Conservation (phyloP, 2,113 vertebrate species). For the Indicator maculatus region DNA sequence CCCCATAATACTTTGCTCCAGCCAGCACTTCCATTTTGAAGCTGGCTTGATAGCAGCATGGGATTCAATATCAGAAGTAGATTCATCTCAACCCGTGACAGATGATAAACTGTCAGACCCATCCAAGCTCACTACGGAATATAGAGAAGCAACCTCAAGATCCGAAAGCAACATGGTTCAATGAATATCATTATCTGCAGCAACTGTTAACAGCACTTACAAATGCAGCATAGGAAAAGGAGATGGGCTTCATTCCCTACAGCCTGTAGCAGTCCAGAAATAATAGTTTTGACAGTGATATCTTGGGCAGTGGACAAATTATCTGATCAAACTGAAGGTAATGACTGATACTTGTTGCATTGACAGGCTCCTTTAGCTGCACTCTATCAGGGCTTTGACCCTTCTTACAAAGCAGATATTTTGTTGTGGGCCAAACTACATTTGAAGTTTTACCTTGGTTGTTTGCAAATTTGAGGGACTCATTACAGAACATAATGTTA, state of each 20-base stretch:
- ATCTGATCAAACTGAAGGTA: neutral
- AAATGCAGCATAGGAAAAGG: neutral
- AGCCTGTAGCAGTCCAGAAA: neutral
- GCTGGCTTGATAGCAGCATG: too few relatives aligned
- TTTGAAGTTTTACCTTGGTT: rapidly evolving
- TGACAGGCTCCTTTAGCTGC: neutral
- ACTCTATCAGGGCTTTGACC: rapidly evolving
- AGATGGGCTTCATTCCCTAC: neutral
- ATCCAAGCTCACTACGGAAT: neutral
- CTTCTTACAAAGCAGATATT: neutral
- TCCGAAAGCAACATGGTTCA: neutral
- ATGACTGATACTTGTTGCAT: neutral
- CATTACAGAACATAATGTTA: neutral
- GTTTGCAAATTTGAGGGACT: neutral
- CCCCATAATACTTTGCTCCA: too few relatives aligned
- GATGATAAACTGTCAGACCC: neutral
- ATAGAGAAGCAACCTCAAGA: neutral
- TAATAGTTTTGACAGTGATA: neutral
- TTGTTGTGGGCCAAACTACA: neutral
- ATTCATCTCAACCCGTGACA: too few relatives aligned
- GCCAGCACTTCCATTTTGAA: too few relatives aligned
- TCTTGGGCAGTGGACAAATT: neutral
- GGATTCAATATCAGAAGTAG: too few relatives aligned
- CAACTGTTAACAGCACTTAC: neutral
- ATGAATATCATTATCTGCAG: neutral